Conservation (phyloP, 2,113 vertebrate genomes). For the Dissostichus mawsoni region DNA sequence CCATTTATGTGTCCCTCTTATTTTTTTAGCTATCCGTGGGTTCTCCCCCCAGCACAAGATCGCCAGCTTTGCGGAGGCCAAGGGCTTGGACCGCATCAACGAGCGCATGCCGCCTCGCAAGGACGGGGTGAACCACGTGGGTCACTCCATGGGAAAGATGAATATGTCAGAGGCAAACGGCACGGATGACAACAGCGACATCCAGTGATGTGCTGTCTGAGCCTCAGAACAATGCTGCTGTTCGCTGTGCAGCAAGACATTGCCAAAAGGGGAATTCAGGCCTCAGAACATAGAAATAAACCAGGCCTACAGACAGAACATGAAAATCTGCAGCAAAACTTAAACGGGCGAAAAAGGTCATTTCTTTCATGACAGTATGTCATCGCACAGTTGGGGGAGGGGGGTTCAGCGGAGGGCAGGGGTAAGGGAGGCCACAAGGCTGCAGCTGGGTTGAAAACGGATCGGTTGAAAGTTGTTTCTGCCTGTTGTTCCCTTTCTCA, state of each 20-base stretch:
- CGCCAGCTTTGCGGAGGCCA: conserved; percentile 87
- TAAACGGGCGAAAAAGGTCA: conserved; percentile 65
- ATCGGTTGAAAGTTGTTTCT: conserved; percentile 61
- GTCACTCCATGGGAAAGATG: conserved; percentile 88
- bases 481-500: conserved; percentile 69
- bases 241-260: conserved; percentile 75
- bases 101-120: conserved; percentile 88
- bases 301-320: conserved; percentile 75
- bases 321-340: conserved; percentile 78
- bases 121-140: conserved; percentile 86
- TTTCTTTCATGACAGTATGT: conserved; percentile 76
- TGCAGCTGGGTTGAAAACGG: conserved; percentile 51
- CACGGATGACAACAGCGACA: conserved; percentile 88
- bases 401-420: conserved; percentile 54
- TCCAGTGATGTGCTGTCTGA: conserved; percentile 83
- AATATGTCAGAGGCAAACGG: conserved; percentile 88
- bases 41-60: conserved; percentile 90
- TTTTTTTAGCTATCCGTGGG: conserved; percentile 83
- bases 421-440: conserved; percentile 38
- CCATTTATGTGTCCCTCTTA: conserved; percentile 17
- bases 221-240: conserved; percentile 63
- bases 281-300: conserved; percentile 80
- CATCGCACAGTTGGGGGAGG: conserved; percentile 65
- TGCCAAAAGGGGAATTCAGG: conserved; percentile 82
- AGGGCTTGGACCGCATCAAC: conserved; percentile 88